phyloP scores from a whole-genome alignment of 2,888 invertebrate genomes.

The Ephialtes manifestator region DNA sequence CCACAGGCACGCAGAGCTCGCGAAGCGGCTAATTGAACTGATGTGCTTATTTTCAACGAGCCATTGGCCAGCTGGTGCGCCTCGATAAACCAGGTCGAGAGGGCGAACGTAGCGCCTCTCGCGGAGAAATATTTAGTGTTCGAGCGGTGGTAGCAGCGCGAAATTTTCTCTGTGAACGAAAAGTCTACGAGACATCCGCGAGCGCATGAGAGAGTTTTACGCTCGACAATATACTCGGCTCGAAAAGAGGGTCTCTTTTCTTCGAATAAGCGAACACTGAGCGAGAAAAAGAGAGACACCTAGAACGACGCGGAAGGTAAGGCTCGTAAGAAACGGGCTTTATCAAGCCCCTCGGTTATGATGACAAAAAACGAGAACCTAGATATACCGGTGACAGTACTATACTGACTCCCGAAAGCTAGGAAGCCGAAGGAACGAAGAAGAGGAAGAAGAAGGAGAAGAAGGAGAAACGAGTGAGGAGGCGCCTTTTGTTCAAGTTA shows the following conservation, averaged over 20 bases:
- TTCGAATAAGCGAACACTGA: constrained; percentile 25
- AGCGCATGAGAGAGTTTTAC: constrained; percentile 5
- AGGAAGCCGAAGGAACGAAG: constrained; percentile 31
- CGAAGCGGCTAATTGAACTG: constrained; percentile 56
- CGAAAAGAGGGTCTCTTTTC: constrained; percentile 12
- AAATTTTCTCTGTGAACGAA: constrained; percentile 8
- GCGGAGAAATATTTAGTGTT: background rate
- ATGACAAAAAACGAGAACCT: constrained; percentile 55
- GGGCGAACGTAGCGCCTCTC: background rate
- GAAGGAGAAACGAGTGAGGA: constrained; percentile 43
- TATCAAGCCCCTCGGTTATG: constrained; percentile 59
- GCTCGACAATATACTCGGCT: constrained; percentile 35
- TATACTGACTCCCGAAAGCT: constrained; percentile 16
- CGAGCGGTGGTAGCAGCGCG: background rate
- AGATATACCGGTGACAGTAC: constrained; percentile 59
- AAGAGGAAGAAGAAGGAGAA: constrained; percentile 18
- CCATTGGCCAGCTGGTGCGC: constrained; percentile 36
- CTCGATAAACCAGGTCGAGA: constrained; percentile 17
- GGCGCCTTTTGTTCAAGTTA: constrained; percentile 65
- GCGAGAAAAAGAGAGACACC: constrained; percentile 25
- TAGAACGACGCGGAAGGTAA: constrained; percentile 5
- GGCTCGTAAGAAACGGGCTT: constrained; percentile 52
- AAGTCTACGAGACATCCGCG: background rate
- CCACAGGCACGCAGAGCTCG: constrained; percentile 12
- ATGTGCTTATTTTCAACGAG: constrained; percentile 50